Base-by-base conservation (phyloP, 1,140 invertebrate genomes). In the Cyrtorhinus lividipennis region DNA sequence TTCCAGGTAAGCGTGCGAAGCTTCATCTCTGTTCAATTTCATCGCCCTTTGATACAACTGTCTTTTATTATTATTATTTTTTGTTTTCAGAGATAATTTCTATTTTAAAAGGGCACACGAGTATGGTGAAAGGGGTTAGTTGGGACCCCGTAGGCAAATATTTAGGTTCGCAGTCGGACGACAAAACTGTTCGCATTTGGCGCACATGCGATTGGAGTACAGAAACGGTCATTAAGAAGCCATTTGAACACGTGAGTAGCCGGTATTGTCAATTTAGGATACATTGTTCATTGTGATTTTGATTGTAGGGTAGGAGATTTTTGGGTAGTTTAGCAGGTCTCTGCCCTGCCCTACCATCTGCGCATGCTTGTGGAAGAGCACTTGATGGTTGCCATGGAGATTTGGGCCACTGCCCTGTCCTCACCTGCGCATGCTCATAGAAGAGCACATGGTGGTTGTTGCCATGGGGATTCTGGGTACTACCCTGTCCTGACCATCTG, bases 71-170 rank as follows among this genome's bases (percentile, higher is more conserved):
- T 5, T 22, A 24, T 22, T 64, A 58, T 13, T 20, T 56, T 48
- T 27, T 61, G 58, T 57, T 56, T 3, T 67, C 63, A 71, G 81
- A 83, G 64, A 83, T 86, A 71, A 77, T 89, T 1, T 81, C 84
- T 45, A 82, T 86, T 1, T 73, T 97, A 1, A 88, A 86, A 70
- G 94, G 92, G 0, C 95, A 98, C 73, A 87, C 85, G 13, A 92
- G 93, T 2, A 77, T 97, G 66, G 94, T 98, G 0, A 95, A 95
- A 78, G 96, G 96, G 20, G 89, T 99, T 10, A 86, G 90, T n/a
- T 99, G 95, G 94, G 96, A 99, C 77, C 96, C 96, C 0, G 85
- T 96, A 62, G 95, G 95, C 0, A 95, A 95, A 76, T 99, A 95
- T 73, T 75, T 99, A 30, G 93, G 94, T 1, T 92, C 92, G 24